Evolutionary conservation across 2,888 invertebrate genomes (phyloP), one percentile per base, ranked within the genome.

Genomic region (Hypselothyrea guttata): DNA sequence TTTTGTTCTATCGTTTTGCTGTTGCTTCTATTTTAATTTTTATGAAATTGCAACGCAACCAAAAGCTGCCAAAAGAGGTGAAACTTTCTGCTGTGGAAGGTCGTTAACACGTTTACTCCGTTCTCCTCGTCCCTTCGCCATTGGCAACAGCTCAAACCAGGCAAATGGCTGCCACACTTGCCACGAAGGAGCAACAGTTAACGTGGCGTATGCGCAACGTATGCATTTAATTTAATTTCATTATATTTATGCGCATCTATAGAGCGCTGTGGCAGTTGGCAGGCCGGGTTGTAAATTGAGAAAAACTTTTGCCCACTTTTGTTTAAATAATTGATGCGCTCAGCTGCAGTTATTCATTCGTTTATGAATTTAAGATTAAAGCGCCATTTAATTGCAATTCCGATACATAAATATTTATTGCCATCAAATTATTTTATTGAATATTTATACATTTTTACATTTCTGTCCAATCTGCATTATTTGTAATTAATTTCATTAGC

Each of bases 181-280:
- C 40, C 11, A 13, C 46, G 40, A 54, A 77, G 79, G 64, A 75
- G 78, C 78, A 79, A 79, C 81, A 82, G 84, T 82, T 84, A 82
- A 82, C 84, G 72, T 70, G 84, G 86, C 81, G 81, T 82, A 82
- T 82, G 86, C 78, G 81, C 86, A 82, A 86, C 86, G 86, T 84
- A 84, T 84, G 84, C 81, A 82, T 82, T 82, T 86, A 82, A 86
- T 82, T 82, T 82, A 82, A 82, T 82, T 82, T 85, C 78, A 79
- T 79, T 79, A 85, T 79, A 85, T 79, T 79, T 79, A 79, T 85
- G 84, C 81, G 82, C 78, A 79, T 75, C 84, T 79, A 78, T 75
- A 72, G 73, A 71, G 40, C 59, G 57, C 42, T 40, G 37, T 38
- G 34, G 18, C 42, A 9, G 18, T 28, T 38, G 13, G 46, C 33